Evolutionary conservation across 2,797 vertebrate genomes (phyloP), one percentile per base, ranked within the genome.

Genomic region (Hipposideros larvatus): DNA sequence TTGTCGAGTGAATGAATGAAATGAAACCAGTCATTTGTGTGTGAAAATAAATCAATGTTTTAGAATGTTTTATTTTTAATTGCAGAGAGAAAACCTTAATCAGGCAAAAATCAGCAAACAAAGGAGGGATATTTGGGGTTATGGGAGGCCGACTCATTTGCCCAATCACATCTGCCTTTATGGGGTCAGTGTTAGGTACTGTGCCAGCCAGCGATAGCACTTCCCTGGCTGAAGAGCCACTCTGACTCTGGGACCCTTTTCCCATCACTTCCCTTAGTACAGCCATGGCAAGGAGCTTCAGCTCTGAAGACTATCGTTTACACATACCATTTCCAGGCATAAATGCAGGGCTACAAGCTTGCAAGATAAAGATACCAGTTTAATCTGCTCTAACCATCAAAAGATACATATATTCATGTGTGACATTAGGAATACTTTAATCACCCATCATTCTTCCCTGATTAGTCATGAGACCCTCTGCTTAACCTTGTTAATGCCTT

Each of bases 401-500:
- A 71, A 79, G 68, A 94, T 77, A 55, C 16, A 43, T 61, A 61
- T 22, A 48, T 41, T 63, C 71, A 24, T 55, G 61, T 48, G 5
- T 46, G 59, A 51, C 43, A 70, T 68, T 65, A 90, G 66, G 26
- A 86, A 79, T 43, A 87, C 10, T 85, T 96, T 28, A 96, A 93
- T 88, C 94, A 66, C 90, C 93, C 94, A 78, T 95, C 59, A 91
- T 5, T 97, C 96, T 97, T 97, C 78, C 74, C 61, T 87, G 46
- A 90, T 82, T 97, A 97, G 92, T 97, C 91, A 96, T 94, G 84
- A 77, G 68, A 85, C 96, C 74, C 97, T 70, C 92, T 98, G 91
- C 96, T 98, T 97, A 96, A 94, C 75, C 84, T 97, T 98, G 96
- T 95, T 95, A 96, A 92, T 84, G 87, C 92, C 84, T 68, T 87